Conservation (phyloP, 2,113 vertebrate genomes). For the mouse (Mus musculus) region GRCm39 chr6:140322501-140323000, state of each 20-base stretch:
- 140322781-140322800: slow-evolving; percentile 38
- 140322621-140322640: slow-evolving; percentile 19
- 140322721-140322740: slow-evolving; percentile 1
- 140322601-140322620: neutral
- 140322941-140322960: slow-evolving; percentile 51
- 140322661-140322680: slow-evolving; percentile 43
- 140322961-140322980: slow-evolving; percentile 57
- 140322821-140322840: slow-evolving; percentile 62
- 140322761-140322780: slow-evolving; percentile 73
- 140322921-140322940: slow-evolving; percentile 13
- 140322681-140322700: slow-evolving; percentile 56
- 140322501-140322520: too few relatives aligned
- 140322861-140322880: neutral
- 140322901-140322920: slow-evolving; percentile 61
- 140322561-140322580: too few relatives aligned
- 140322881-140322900: slow-evolving; percentile 54
- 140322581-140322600: too few relatives aligned
- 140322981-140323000: slow-evolving; percentile 50
- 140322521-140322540: too few relatives aligned
- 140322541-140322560: too few relatives aligned
- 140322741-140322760: slow-evolving; percentile 64
- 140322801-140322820: slow-evolving; percentile 55
- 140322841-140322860: slow-evolving; percentile 58
- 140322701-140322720: slow-evolving; percentile 54
- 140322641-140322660: slow-evolving; percentile 29